These are phyloP conservation scores for Alviniconcha strummeri DNA, from an alignment of 2,888 invertebrate genomes.

Conservation along the genomic window DNA sequence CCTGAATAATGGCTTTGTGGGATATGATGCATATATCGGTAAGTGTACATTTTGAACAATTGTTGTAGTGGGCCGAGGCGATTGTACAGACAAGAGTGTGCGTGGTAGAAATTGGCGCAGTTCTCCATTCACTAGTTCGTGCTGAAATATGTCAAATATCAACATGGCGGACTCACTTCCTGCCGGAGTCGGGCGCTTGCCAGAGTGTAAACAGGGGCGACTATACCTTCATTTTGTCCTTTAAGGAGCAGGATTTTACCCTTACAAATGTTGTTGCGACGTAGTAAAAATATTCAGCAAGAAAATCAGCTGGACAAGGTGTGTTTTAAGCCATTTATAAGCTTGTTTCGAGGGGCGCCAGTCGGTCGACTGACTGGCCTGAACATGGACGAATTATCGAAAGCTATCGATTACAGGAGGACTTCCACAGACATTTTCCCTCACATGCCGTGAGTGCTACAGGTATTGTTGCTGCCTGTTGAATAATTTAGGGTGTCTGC, in stretches of 20 bases:
- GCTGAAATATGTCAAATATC: slow-evolving; percentile 53
- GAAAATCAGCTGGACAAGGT: no score
- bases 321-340: neutral
- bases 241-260: neutral
- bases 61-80: neutral
- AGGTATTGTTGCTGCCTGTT: neutral
- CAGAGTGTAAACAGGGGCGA: slow-evolving; percentile 28
- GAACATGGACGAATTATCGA: slow-evolving; percentile 30
- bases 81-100: neutral
- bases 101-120: slow-evolving; percentile 17
- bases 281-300: neutral
- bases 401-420: slow-evolving; percentile 25
- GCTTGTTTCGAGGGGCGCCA: neutral
- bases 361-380: slow-evolving; percentile 12
- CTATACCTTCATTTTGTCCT: neutral
- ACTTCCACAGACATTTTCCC: slow-evolving; percentile 13
- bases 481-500: neutral
- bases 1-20: slow-evolving; percentile 13
- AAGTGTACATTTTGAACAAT: neutral
- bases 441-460: neutral
- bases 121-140: slow-evolving; percentile 31
- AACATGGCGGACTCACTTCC: slow-evolving; percentile 60
- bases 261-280: neutral
- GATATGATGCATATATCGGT: slow-evolving; percentile 20
- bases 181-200: slow-evolving; percentile 40